Base-by-base conservation (phyloP, 2,113 vertebrate species). In the Cochlearius cochlearius region DNA sequence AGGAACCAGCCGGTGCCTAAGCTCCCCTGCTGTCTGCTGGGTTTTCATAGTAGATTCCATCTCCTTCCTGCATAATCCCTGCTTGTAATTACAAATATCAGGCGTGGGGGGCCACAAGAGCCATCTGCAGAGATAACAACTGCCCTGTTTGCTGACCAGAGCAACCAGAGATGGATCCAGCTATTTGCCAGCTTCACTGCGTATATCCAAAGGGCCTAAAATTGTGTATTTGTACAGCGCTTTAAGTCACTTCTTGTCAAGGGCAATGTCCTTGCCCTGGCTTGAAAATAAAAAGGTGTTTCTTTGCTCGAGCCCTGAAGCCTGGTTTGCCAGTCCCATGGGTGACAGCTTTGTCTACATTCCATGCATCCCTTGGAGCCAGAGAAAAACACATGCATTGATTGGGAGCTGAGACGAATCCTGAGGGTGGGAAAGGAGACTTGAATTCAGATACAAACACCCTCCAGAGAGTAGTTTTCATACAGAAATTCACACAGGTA, bases 31-130 rank as follows among this genome's bases (percentile, higher is more conserved):
- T 87, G 63, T 52, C 96, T 72, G 59, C 58, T 71, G 67, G 55
- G 45, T 45, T 92, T 92, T 91, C 92, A 8, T 25, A 32, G 91
- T 49, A 38, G 64, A 93, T 95, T 95, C 92, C 79, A 66, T 66
- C 88, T 94, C 50, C 85, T 87, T 93, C 80, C 76, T 83, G 72
- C 75, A 93, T 96, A 96, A 95, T 92, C 91, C 73, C 86, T 73
- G 38, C 62, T 93, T 96, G 88, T 97, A 88, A 97, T 92, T 96
- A 96, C 96, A 93, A 92, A 91, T 63, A 84, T 71, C 86, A 74
- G 58, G 77, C 50, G 0, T 73, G 85, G 59, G 68, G 66, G 89
- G 25, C 19, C 59, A 10, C 3, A 2, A 36, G 77, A 66, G 36
- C 39, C 74, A 79, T 92, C 93, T 95, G 81, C 26, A 5, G 62